A percentile compares a stretch with the other conserved stretches of the same genome.
Evolutionary conservation across 2,888 invertebrate genomes (phyloP).

Genomic region (Tipula confusa): DNA sequence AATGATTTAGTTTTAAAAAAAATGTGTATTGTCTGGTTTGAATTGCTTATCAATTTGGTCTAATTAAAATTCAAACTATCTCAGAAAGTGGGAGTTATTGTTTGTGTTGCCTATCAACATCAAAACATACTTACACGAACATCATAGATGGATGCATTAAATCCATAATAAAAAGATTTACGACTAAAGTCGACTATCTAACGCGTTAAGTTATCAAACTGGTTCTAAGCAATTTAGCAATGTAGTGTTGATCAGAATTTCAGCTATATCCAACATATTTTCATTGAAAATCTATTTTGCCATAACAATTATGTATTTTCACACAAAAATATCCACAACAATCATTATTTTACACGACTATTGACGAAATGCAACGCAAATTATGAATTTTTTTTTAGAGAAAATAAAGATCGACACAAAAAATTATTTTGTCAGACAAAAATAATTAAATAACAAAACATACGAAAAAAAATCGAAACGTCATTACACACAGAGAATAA

Average conservation of each 20-base stretch:
- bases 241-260: not conserved
- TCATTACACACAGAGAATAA: not conserved
- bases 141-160: not conserved
- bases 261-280: not conserved
- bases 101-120: not conserved
- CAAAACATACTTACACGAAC: too few species aligned
- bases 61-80: not conserved
- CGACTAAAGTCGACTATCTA: not conserved
- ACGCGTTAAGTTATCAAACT: not conserved
- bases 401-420: not conserved
- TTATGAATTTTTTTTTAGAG: not conserved
- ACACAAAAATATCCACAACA: not conserved
- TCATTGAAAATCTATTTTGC: not conserved
- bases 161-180: not conserved
- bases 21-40: not conserved
- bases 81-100: not conserved
- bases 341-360: not conserved
- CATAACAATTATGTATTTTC: not conserved
- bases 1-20: not conserved
- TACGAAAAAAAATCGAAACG: not conserved
- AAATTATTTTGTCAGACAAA: not conserved
- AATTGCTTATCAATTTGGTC: not conserved
- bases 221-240: not conserved
- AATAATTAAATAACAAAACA: not conserved
- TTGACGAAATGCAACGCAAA: not conserved